Base-by-base conservation (phyloP, 1,140 invertebrate genomes). In the Samia ricini region DNA sequence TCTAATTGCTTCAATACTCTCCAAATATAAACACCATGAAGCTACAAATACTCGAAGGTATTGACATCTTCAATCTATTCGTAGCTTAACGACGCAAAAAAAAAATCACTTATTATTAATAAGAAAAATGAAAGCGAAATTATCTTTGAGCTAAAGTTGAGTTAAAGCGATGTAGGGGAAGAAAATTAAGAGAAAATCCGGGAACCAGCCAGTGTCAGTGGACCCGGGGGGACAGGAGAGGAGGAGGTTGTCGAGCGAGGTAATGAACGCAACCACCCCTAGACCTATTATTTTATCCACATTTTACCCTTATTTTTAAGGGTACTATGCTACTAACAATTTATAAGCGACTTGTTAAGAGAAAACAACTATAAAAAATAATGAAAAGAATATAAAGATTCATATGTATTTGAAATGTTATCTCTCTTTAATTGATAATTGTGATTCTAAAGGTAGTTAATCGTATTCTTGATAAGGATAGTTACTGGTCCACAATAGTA, bases 231-330 rank as follows among this genome's bases (percentile, higher is more conserved):
- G 26, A 23, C 22, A 63, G 42, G 63, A 55, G n/a, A n/a, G n/a
- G n/a, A n/a, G n/a, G 26, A 29, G 26, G 26, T 2, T 29, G 6
- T 29, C 26, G 24, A 15, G 52, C 19, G 33, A 15, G 56, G 56
- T 58, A 58, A 58, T 58, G 56, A 58, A 58, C 56, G 29, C 29
- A 49, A 20, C 36, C 64, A 57, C 63, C 54, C 26, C 26, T 26
- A 8, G 49, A 15, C 55, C 64, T 66, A 61, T 66, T 66, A 66
- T 66, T 66, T 66, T 61, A 66, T 61, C 55, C 29, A 66, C 56
- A 66, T 66, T 66, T 61, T 58, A 58, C 64, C 64, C 60, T 61
- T 56, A 61, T 61, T 66, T 66, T 58, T 59, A 61, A 42, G 24
- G 51, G 56, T 52, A 29, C 48, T 48, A 48, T 61, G 49, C 24